Percentiles rank a stretch among this genome's conserved stretches.
Evolutionary conservation across 2,888 invertebrate genomes (phyloP).

Genomic region (Cecidostiba fungosa): DNA sequence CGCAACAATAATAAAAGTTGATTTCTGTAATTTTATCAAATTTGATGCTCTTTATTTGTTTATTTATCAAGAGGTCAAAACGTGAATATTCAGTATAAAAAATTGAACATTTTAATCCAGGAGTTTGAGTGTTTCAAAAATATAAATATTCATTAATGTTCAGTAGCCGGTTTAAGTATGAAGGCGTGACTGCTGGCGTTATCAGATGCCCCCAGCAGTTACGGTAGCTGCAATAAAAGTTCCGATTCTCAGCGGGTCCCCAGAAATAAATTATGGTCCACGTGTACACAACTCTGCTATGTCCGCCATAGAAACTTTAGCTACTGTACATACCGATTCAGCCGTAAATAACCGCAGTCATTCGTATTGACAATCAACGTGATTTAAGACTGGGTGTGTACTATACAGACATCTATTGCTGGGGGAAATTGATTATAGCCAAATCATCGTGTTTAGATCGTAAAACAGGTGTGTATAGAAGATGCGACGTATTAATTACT

Average conservation of each 20-base stretch:
- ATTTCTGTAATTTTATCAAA: too few species aligned
- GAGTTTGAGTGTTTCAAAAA: not conserved
- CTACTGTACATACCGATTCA: not conserved
- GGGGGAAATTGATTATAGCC: not conserved
- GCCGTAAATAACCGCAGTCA: not conserved
- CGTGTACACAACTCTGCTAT: not conserved
- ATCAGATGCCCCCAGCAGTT: not conserved
- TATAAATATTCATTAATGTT: not conserved
- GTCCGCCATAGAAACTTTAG: not conserved
- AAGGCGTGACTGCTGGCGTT: not conserved
- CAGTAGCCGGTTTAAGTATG: not conserved
- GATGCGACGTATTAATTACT: not conserved
- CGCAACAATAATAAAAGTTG: too few species aligned
- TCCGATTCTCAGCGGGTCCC: constrained; percentile 1
- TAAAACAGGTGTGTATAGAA: not conserved
- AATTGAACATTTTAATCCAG: too few species aligned
- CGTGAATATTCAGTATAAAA: not conserved
- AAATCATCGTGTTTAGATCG: not conserved
- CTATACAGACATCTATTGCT: not conserved
- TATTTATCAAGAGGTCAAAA: not conserved
- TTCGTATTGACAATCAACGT: not conserved
- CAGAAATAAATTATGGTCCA: constrained; percentile 3
- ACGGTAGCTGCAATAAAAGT: constrained; percentile 20
- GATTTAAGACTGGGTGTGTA: constrained; percentile 11
- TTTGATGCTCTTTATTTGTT: not conserved